Base-by-base conservation (phyloP, 30 jellyfish, hydroid and myxozoan genomes). In the Sanderia malayensis region DNA sequence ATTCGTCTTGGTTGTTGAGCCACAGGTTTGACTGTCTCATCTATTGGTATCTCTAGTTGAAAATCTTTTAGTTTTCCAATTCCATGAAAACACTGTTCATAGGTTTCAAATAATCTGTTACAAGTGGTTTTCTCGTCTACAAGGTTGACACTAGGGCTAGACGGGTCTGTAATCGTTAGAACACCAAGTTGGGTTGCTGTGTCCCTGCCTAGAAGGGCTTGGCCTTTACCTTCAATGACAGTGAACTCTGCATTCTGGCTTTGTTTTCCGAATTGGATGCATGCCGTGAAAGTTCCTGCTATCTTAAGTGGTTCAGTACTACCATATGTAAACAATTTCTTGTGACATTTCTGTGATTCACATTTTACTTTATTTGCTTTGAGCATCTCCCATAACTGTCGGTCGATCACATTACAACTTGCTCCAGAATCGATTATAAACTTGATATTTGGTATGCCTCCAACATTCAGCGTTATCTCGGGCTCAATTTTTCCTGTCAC, bases 141-240 rank as follows among this genome's bases (percentile, higher is more conserved):
- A 46, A 71, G 49, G 49, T 70, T 70, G 28, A 70, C 49, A 46
- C 49, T 71, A 46, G 49, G 71, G 27, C 82, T 71, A 68, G n/a
- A n/a, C n/a, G n/a, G n/a, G n/a, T 70, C 82, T 44, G 45, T 22
- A 34, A 73, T 73, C 37, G 33, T 73, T 64, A 73, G 74, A 62
- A 73, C 74, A 31, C 37, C 22, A 32, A 73, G 32, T 66, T 32
- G 33, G 53, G 57, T 66, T 73, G 78, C 75, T 28, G 85, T 73
- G 65, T 73, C 75, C 57, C 85, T 73, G 25, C 85, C 85, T 73
- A 73, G 31, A 46, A 58, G 37, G 57, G 85, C 85, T 59, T 73
- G 85, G 76, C 85, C 85, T 44, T 73, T 73, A 59, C 28, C 85
- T 66, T 73, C 85, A 28, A 73, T 73, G 17, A 73, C 85, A n/a